Base-by-base conservation (phyloP, 2,113 vertebrate genomes). In the Podilymbus podiceps region DNA sequence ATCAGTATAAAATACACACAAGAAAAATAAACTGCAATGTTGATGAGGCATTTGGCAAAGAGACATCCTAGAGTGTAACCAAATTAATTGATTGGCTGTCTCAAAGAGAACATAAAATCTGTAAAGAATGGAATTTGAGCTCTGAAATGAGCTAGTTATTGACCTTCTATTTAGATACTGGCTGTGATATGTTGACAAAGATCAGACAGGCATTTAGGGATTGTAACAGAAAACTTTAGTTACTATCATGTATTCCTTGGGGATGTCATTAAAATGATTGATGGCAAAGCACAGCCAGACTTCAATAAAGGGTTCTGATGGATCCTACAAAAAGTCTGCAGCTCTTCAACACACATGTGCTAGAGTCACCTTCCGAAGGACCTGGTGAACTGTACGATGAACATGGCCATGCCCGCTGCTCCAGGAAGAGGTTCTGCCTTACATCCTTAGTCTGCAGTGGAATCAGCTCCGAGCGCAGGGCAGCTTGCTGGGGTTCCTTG, bases 351-450 rank as follows among this genome's bases (percentile, higher is more conserved):
- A 38, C 27, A 27, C 2, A 2, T 5, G 20, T 24, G 58, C 21
- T 21, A 67, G 7, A 58, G 23, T 20, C 40, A 30, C 16, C 17
- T 62, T 69, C 62, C 67, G 7, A 53, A 67, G 30, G 30, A 31
- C 13, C 6, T n/a, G 33, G 23, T 67, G 50, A 49, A 40, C 5
- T 3, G 0, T 40, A 27, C 18, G 35, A 38, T 1, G 3, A 68
- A 31, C 13, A 8, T 20, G 33, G 22, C 33, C 17, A 7, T 25
- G n/a, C 6, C 44, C 42, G 9, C 33, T 56, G 20, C 30, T 67
- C 76, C 30, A 38, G 2, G 4, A 53, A 62, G 40, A 35, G 7
- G 40, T 85, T 59, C 30, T 13, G 19, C 17, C 8, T 11, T 50
- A 16, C 22, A 22, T 58, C 15, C 18, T 28, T 69, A 31, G 9